Evolutionary conservation across 2,113 vertebrate species (phyloP).

Genomic region (Halcyon malimbica): DNA sequence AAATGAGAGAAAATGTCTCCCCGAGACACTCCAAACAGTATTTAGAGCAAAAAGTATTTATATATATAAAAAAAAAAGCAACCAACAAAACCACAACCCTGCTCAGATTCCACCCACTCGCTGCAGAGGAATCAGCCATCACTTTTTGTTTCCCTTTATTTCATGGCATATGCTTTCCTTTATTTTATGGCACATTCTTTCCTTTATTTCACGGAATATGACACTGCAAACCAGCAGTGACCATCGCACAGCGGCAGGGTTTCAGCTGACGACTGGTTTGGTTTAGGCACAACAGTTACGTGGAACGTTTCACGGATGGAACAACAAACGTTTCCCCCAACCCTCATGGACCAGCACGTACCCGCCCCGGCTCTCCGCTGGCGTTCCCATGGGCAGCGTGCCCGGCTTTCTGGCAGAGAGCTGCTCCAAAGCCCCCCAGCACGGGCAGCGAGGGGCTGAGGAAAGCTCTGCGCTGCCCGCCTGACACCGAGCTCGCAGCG

Average conservation of each 20-base stretch:
- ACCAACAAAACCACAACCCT: too few relatives aligned
- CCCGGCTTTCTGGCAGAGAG: not conserved
- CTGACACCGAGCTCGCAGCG: not conserved
- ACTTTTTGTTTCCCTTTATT: not conserved
- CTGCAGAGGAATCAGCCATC: not conserved
- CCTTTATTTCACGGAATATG: not conserved
- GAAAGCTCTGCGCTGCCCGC: not conserved
- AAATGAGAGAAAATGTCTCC: not conserved
- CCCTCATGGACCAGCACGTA: not conserved
- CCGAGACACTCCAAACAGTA: not conserved
- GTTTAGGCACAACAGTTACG: accelerated
- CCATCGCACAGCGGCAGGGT: not conserved
- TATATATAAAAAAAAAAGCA: not conserved
- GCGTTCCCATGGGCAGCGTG: not conserved
- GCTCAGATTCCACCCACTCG: not conserved
- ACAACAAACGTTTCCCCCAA: accelerated
- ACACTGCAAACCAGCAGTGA: not conserved
- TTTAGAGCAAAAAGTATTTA: not conserved
- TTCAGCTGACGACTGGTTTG: not conserved
- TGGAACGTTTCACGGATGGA: accelerated
- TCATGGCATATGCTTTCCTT: not conserved
- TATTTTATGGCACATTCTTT: too few relatives aligned
- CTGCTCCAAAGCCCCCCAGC: accelerated
- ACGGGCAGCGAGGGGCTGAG: not conserved
- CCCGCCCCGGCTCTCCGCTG: accelerated